These are phyloP conservation scores for Archaeoteleia sp. DNA, from an alignment of 2,888 invertebrate genomes.

Conservation along the genomic window DNA sequence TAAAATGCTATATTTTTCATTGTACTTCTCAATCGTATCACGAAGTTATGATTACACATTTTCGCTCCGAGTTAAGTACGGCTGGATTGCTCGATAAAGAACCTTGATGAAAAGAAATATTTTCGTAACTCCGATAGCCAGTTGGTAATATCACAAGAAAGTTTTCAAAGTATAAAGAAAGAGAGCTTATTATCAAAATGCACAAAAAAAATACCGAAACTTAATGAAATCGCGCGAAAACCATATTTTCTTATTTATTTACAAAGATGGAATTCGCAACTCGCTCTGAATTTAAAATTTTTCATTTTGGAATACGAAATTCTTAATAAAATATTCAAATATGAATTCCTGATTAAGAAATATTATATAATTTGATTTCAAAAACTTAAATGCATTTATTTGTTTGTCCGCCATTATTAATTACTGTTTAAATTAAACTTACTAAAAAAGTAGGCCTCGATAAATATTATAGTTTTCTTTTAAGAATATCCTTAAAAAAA, in stretches of 20 bases:
- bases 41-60: slow-evolving; percentile 26
- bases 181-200: slow-evolving; percentile 60
- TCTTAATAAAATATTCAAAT: no score
- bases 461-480: no score
- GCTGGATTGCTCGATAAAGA: slow-evolving; percentile 24
- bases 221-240: slow-evolving; percentile 62
- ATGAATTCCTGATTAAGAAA: no score
- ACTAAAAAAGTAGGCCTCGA: no score
- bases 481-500: background rate
- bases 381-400: no score
- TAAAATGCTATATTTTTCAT: no score
- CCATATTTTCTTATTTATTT: slow-evolving; percentile 11
- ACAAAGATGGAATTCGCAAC: no score
- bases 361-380: no score
- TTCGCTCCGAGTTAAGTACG: slow-evolving; percentile 13
- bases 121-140: slow-evolving; percentile 25
- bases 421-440: no score
- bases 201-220: slow-evolving; percentile 66
- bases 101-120: slow-evolving; percentile 34
- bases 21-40: slow-evolving; percentile 8
- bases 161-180: slow-evolving; percentile 32
- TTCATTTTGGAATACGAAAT: no score
- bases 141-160: slow-evolving; percentile 25
- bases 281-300: background rate
- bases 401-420: no score